phyloP scores from a whole-genome alignment of 2,888 invertebrate genomes.

The Acheta domesticus region DNA sequence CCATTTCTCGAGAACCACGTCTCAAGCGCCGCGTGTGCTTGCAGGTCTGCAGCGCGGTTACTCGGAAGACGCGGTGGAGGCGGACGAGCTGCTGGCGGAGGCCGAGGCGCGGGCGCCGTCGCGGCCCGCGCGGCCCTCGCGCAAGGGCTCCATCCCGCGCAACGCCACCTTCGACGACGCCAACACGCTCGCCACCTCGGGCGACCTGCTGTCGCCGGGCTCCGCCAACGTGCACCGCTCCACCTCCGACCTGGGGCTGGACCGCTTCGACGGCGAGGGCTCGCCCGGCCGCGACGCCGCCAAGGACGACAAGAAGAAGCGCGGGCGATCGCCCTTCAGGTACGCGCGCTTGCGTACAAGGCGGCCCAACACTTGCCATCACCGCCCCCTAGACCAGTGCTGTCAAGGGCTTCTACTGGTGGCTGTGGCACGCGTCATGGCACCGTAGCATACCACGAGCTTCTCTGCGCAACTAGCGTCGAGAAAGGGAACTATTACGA shows the following conservation, averaged over 20 bases:
- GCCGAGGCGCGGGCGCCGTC: constrained; percentile 38
- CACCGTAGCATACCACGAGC: no score
- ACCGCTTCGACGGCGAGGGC: constrained; percentile 61
- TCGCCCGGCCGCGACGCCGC: constrained; percentile 53
- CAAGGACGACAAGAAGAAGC: constrained; percentile 69
- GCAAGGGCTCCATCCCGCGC: constrained; percentile 71
- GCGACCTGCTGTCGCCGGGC: constrained; percentile 42
- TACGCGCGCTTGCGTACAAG: constrained; percentile 43
- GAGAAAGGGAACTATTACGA: no score
- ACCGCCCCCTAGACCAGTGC: no score
- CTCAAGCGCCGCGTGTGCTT: constrained; percentile 4
- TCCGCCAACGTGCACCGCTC: constrained; percentile 51
- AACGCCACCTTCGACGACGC: constrained; percentile 38
- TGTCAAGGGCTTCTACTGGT: no score
- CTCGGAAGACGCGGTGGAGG: constrained; percentile 73
- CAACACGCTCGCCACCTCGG: constrained; percentile 19
- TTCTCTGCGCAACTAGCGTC: no score
- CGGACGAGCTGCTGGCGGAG: constrained; percentile 60
- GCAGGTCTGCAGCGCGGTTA: constrained; percentile 79
- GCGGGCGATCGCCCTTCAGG: constrained; percentile 90
- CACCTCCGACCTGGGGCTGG: constrained; percentile 73
- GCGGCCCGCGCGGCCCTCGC: constrained; percentile 65
- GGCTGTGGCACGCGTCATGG: no score
- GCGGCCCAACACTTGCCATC: no score
- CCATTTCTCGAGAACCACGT: no score